Evolutionary conservation across 2,113 vertebrate species (phyloP), one percentile per base, ranked within the genome.

Genomic region (Balaeniceps rex): DNA sequence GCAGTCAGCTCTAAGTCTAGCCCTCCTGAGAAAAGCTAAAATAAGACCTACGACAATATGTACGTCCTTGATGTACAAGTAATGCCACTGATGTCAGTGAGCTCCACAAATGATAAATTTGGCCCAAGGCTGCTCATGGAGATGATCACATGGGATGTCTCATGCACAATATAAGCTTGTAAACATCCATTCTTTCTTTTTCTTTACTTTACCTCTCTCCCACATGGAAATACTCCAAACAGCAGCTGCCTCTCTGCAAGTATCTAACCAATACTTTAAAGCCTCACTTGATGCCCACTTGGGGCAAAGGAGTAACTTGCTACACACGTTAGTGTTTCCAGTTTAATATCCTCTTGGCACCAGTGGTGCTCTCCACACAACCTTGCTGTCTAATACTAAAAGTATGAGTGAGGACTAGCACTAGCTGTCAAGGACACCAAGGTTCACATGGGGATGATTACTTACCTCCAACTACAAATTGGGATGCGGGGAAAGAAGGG

Each of bases 21-120:
- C 29, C 51, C 94, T 96, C 91, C n/a, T 33, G 93, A 93, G 96
- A 86, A 94, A 94, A 90, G 61, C 96, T 96, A 83, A 93, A 95
- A 90, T 94, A 91, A 96, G 71, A 72, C 84, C 84, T 77, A 66
- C 1, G 0, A 89, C 1, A 5, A 66, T 72, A 82, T 10, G 19
- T 38, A 66, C 55, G 84, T 86, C 89, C 84, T 95, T 91, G 93
- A 87, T 68, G 38, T 60, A 92, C 3, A 0, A 84, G 74, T 87
- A 94, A 83, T 0, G 4, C 66, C 89, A 78, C 63, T 44, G 55
- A 90, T 96, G 88, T 87, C 90, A 97, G 84, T 28, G 58, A 95
- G 64, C 83, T 65, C 76, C 79, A 95, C 63, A 52, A 79, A 83
- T 86, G 77, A 95, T 82, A 95, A 85, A 95, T 92, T 86, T 94